Percentiles rank a stretch among this genome's conserved stretches.
Conservation (phyloP, 2,888 invertebrate genomes). For the Synanthedon vespiformis region DNA sequence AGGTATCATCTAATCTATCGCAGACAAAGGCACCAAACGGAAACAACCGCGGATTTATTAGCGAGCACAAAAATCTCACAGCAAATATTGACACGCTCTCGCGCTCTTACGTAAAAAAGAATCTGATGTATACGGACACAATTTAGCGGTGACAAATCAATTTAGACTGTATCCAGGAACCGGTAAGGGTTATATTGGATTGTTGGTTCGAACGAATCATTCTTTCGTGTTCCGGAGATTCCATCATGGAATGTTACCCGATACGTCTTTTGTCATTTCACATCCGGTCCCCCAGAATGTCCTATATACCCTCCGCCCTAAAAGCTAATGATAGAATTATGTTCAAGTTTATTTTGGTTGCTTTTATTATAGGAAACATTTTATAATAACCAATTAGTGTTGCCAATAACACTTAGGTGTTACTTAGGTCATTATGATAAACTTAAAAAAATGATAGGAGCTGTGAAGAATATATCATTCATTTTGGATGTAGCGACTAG, state of each 20-base stretch:
- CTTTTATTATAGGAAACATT: too few species aligned
- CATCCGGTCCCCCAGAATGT: conserved; percentile 20
- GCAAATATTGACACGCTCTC: conserved; percentile 10
- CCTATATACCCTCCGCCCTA: background rate
- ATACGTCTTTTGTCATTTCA: conserved; percentile 48
- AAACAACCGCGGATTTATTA: background rate
- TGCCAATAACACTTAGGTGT: too few species aligned
- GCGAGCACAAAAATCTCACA: conserved; percentile 7
- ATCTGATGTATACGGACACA: background rate
- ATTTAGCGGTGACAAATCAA: background rate
- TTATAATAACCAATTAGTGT: too few species aligned
- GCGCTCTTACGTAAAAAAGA: conserved; percentile 4
- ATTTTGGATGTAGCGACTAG: too few species aligned
- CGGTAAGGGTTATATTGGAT: background rate
- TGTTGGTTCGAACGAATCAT: conserved; percentile 4
- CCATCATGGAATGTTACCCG: conserved; percentile 24
- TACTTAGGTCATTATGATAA: too few species aligned
- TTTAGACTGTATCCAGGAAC: background rate
- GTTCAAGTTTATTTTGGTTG: background rate
- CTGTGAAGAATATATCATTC: too few species aligned
- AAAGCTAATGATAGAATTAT: background rate
- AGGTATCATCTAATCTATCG: background rate
- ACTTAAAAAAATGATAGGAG: too few species aligned
- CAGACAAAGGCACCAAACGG: background rate
- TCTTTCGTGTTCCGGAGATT: conserved; percentile 10